A percentile compares a stretch with the other conserved stretches of the same genome.
These are phyloP conservation scores for Karalla daura DNA, from an alignment of 2,797 vertebrate species.

Conservation along the genomic window DNA sequence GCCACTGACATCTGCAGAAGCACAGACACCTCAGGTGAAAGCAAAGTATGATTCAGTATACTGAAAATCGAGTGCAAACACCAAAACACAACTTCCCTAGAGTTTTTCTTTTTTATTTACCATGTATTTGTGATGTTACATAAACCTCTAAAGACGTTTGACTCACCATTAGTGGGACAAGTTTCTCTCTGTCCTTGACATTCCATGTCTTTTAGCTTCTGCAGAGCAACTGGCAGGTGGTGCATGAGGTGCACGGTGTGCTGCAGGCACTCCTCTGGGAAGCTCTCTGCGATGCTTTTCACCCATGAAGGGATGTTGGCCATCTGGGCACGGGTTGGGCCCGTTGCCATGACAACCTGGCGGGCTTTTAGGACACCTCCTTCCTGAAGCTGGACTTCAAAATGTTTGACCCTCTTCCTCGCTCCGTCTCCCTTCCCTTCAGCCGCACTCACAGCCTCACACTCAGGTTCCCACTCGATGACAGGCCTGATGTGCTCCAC, in stretches of 20 bases:
- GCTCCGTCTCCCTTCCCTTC: background rate
- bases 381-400: constrained; percentile 75
- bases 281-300: constrained; percentile 74
- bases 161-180: constrained; percentile 55
- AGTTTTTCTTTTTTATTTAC: too few relatives aligned
- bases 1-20: constrained; percentile 6
- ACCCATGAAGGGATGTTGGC: constrained; percentile 85
- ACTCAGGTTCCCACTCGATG: constrained; percentile 26
- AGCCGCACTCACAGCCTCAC: background rate
- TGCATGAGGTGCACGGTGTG: constrained; percentile 86
- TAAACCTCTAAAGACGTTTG: background rate
- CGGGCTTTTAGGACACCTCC: constrained; percentile 70
- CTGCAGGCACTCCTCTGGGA: constrained; percentile 80
- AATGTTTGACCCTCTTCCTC: constrained; percentile 70
- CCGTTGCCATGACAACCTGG: constrained; percentile 81
- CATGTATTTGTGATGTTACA: background rate
- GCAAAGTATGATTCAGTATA: constrained; percentile 1
- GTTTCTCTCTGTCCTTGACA: constrained; percentile 14
- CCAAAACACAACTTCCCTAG: background rate
- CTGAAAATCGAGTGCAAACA: background rate
- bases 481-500: constrained; percentile 79
- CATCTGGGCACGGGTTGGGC: constrained; percentile 84
- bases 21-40: constrained; percentile 9
- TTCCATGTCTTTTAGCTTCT: constrained; percentile 32
- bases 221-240: constrained; percentile 45